Base-by-base conservation (phyloP, 2,113 vertebrate genomes). In the Apistogramma diplotaenia region DNA sequence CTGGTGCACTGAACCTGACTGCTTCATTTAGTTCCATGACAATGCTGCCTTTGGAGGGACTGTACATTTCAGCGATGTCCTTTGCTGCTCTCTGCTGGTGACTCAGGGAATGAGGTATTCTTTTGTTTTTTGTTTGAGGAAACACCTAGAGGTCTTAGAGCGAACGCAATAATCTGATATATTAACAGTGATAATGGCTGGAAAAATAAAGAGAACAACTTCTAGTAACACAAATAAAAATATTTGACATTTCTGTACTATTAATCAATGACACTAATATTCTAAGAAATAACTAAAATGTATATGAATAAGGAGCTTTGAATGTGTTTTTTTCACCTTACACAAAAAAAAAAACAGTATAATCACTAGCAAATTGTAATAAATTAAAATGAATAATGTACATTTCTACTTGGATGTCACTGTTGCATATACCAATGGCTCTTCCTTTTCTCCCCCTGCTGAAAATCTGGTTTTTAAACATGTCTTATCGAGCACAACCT, bases 21-120 rank as follows among this genome's bases (percentile, higher is more conserved):
- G 51, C 58, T 62, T 77, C 40, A 75, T 18, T 81, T 49, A 61
- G n/a, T 18, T 80, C 8, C n/a, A 31, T 18, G 3, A 29, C 40
- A 61, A 55, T 75, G 27, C 59, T 55, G 31, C 60, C 8, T 49
- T 27, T 58, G 19, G 8, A 35, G 19, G 5, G 5, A 57, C 16
- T n/a, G 4, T 8, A 29, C 11, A n/a, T 40, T 21, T 74, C 4
- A 23, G 31, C 35, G 33, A 12, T 18, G 57, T 71, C 55, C 55
- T 79, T 21, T 77, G 58, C 79, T 87, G 10, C 91, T n/a, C 85
- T 79, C 93, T 94, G 71, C 90, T 92, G 93, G 88, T 43, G 10
- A 70, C 2, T 57, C 11, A 7, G 31, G 60, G 49, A 79, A 80
- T 11, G 37, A 3, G 18, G 12, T 8, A 67, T 12, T 29, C 40